Percentiles rank a stretch among this genome's conserved stretches.
phyloP scores from a whole-genome alignment of 2,888 invertebrate genomes.

The Liopterus haemorrhoidalis region DNA sequence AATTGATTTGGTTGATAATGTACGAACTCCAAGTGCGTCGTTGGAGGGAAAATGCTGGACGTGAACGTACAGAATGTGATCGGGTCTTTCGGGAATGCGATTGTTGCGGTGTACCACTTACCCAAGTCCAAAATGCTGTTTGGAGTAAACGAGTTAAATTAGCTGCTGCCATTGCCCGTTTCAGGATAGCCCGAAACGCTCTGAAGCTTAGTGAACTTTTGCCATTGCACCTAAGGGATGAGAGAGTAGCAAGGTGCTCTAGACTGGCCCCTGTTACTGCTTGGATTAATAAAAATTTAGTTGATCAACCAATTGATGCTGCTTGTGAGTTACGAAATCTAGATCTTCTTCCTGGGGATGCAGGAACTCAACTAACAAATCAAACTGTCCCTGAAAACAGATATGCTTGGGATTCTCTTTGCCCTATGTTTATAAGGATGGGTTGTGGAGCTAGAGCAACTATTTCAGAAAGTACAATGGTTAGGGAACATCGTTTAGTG shows the following conservation, averaged over 20 bases:
- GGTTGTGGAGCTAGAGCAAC: too few species aligned
- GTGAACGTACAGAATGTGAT: slow-evolving; percentile 14
- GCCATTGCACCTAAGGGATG: slow-evolving; percentile 66
- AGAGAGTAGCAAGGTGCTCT: slow-evolving; percentile 54
- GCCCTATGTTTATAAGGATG: slow-evolving; percentile 52
- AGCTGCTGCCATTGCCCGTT: slow-evolving; percentile 70
- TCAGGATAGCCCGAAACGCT: slow-evolving; percentile 69
- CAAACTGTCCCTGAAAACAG: too few species aligned
- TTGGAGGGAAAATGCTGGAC: slow-evolving; percentile 42
- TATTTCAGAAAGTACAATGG: slow-evolving; percentile 53
- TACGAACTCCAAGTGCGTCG: slow-evolving; percentile 64
- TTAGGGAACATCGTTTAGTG: slow-evolving; percentile 49
- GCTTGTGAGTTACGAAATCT: too few species aligned
- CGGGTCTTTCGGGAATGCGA: slow-evolving; percentile 36
- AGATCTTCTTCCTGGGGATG: too few species aligned
- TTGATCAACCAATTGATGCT: slow-evolving; percentile 41
- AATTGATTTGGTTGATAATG: slow-evolving; percentile 57
- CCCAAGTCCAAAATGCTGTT: slow-evolving; percentile 57
- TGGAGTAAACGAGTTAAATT: slow-evolving; percentile 62
- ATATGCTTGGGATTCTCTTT: slow-evolving; percentile 46
- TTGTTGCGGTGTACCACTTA: slow-evolving; percentile 34
- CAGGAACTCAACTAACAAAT: too few species aligned
- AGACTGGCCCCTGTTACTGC: slow-evolving; percentile 58
- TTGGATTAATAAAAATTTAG: slow-evolving; percentile 73
- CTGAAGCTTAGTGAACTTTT: slow-evolving; percentile 61